Evolutionary conservation across 1,140 invertebrate genomes (phyloP).

Genomic region (Hydropsyche tenuis): DNA sequence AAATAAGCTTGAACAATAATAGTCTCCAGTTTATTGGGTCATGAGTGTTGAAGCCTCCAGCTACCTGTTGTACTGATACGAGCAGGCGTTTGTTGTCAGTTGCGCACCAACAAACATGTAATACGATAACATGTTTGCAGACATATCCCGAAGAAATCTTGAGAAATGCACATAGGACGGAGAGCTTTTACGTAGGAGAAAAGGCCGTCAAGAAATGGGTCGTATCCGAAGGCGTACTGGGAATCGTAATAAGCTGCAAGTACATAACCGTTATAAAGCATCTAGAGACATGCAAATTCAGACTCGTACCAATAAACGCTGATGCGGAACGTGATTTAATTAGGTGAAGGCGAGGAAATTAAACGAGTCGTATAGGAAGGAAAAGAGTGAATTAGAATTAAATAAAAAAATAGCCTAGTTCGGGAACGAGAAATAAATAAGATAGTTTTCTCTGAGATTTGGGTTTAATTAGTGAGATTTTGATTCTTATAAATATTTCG

Average conservation of each 20-base stretch:
- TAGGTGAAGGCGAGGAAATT: not conserved
- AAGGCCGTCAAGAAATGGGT: conserved; percentile 24
- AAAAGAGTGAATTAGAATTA: not conserved
- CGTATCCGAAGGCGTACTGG: conserved; percentile 30
- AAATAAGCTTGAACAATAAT: not conserved
- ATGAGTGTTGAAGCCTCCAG: not conserved
- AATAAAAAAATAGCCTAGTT: no score
- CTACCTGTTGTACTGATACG: conserved; percentile 9
- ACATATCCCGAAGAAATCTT: no score
- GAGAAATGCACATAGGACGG: not conserved
- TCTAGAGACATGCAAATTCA: not conserved
- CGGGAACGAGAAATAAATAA: no score
- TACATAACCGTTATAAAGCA: not conserved
- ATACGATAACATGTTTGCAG: no score
- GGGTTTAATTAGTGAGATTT: no score
- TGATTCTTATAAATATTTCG: no score
- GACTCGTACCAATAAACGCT: not conserved
- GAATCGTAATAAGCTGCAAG: conserved; percentile 27
- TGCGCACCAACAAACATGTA: no score
- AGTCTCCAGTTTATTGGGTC: not conserved
- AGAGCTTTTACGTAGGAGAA: conserved; percentile 14
- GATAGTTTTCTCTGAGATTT: no score
- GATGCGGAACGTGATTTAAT: not conserved
- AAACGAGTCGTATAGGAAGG: not conserved
- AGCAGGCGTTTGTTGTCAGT: not conserved